phyloP scores from a whole-genome alignment of 2,113 vertebrate species.

The Grantiella picta region DNA sequence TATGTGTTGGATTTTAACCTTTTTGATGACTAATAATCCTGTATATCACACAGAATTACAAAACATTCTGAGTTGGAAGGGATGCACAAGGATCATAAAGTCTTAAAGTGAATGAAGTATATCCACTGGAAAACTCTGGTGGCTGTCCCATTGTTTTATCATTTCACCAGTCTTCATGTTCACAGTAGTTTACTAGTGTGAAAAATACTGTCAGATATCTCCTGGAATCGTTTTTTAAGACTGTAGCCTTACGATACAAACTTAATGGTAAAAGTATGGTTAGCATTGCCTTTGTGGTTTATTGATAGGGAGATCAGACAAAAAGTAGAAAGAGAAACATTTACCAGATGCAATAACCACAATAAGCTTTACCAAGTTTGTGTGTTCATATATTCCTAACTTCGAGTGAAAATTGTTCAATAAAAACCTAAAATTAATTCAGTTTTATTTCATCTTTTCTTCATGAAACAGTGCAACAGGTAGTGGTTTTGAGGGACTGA shows the following conservation, averaged over 20 bases:
- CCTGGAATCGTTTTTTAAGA: not conserved
- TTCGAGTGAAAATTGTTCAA: not conserved
- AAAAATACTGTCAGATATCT: not conserved
- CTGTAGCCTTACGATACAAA: not conserved
- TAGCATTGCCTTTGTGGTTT: not conserved
- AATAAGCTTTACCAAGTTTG: not conserved
- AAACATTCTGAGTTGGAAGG: not conserved
- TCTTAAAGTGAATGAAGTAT: not conserved
- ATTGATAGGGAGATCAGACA: not conserved
- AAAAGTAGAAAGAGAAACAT: not conserved
- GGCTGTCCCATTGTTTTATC: not conserved
- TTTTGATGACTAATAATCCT: not conserved
- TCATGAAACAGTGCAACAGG: not conserved
- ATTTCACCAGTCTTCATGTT: not conserved
- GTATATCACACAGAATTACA: not conserved
- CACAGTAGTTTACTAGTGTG: not conserved
- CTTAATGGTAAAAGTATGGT: not conserved
- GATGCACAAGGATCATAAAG: not conserved
- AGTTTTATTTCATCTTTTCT: not conserved
- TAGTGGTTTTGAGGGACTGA: not conserved
- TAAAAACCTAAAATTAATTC: not conserved
- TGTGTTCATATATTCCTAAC: not conserved
- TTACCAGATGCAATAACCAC: not conserved
- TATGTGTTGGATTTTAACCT: not conserved
- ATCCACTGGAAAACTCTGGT: not conserved